Percentiles rank a stretch among this genome's conserved stretches.
Evolutionary conservation across 2,888 invertebrate genomes (phyloP).

Genomic region (Thymelicus acteon): DNA sequence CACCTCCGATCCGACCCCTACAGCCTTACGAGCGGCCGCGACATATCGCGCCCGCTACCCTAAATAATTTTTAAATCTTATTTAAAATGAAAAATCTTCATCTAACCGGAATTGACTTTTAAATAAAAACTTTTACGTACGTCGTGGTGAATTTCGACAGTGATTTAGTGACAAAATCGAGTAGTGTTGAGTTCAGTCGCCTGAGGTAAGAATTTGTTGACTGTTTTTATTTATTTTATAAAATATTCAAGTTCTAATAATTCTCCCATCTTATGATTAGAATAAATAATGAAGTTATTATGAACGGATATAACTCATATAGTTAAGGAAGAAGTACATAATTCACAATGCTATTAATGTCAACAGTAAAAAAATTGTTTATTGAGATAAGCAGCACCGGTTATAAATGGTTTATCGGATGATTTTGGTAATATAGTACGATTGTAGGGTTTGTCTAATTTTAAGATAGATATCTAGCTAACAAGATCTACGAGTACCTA

Average conservation of each 20-base stretch:
- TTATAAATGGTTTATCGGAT: too few relatives aligned
- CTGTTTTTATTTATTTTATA: slow-evolving; percentile 6
- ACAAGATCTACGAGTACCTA: too few relatives aligned
- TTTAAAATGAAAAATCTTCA: slow-evolving; percentile 41
- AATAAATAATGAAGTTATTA: too few relatives aligned
- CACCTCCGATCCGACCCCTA: slow-evolving; percentile 48
- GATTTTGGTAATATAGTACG: too few relatives aligned
- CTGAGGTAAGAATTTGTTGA: slow-evolving; percentile 57
- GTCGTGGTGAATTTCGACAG: slow-evolving; percentile 57
- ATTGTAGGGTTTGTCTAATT: too few relatives aligned
- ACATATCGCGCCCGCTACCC: slow-evolving; percentile 38
- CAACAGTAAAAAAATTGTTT: too few relatives aligned
- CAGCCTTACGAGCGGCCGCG: slow-evolving; percentile 57
- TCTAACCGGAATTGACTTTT: slow-evolving; percentile 43
- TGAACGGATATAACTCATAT: too few relatives aligned
- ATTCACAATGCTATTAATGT: too few relatives aligned
- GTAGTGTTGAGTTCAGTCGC: slow-evolving; percentile 56
- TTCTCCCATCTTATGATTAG: background rate
- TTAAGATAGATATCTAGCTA: too few relatives aligned
- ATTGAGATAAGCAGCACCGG: too few relatives aligned
- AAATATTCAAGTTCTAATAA: background rate
- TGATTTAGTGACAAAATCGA: slow-evolving; percentile 61
- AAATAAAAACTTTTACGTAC: slow-evolving; percentile 35
- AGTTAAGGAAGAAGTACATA: too few relatives aligned
- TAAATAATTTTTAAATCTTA: slow-evolving; percentile 32